Evolutionary conservation across 2,797 vertebrate species (phyloP).

Genomic region (Sphaeramia orbicularis): DNA sequence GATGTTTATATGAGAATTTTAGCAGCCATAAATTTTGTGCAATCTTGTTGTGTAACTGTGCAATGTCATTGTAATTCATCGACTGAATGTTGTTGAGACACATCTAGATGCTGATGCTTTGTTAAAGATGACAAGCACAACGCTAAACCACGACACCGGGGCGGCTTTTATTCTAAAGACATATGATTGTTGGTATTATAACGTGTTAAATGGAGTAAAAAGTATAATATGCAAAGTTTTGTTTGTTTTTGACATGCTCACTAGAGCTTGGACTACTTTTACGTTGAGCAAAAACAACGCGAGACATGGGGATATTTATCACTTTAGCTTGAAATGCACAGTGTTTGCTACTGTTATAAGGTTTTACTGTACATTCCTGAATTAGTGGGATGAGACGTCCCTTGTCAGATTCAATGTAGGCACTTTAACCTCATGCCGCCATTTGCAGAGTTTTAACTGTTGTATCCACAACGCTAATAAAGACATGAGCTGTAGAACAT

Average conservation of each 20-base stretch:
- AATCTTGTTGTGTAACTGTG: slow-evolving; percentile 82
- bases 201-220: slow-evolving; percentile 70
- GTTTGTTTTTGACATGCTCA: slow-evolving; percentile 50
- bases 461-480: slow-evolving; percentile 80
- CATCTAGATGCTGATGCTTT: slow-evolving; percentile 48
- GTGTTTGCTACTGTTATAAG: slow-evolving; percentile 52
- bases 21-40: slow-evolving; percentile 74
- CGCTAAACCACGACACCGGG: slow-evolving; percentile 49
- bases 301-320: slow-evolving; percentile 39
- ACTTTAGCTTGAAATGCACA: slow-evolving; percentile 58
- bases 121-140: slow-evolving; percentile 78
- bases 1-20: slow-evolving; percentile 66
- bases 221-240: slow-evolving; percentile 67
- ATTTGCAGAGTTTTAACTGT: slow-evolving; percentile 71
- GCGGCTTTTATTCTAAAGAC: slow-evolving; percentile 60
- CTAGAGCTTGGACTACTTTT: slow-evolving; percentile 39
- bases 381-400: slow-evolving; percentile 54
- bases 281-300: slow-evolving; percentile 26
- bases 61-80: slow-evolving; percentile 73
- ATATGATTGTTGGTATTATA: slow-evolving; percentile 76
- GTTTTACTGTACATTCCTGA: slow-evolving; percentile 69
- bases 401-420: slow-evolving; percentile 61
- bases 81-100: slow-evolving; percentile 71
- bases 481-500: slow-evolving; percentile 70
- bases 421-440: slow-evolving; percentile 77